Conservation (phyloP, 2,888 invertebrate genomes). For the Zelleria hepariella region DNA sequence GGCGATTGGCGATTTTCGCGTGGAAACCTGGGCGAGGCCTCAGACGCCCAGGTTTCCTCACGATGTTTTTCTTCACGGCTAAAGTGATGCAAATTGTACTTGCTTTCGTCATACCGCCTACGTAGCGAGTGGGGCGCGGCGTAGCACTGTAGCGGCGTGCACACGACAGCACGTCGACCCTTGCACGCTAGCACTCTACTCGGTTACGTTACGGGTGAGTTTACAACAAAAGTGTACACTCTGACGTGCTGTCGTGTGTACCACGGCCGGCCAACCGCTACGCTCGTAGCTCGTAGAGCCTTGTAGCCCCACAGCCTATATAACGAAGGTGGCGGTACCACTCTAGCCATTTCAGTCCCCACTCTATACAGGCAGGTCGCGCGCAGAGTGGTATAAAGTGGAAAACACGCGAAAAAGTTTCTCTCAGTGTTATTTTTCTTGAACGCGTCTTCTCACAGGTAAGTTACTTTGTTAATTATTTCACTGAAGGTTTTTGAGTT, state of each 20-base stretch:
- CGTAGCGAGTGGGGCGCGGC: slow-evolving; percentile 46
- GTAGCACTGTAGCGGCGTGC: slow-evolving; percentile 34
- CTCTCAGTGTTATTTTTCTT: not conserved
- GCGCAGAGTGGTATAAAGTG: not conserved
- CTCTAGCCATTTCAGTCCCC: slow-evolving; percentile 43
- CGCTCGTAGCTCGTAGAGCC: slow-evolving; percentile 17
- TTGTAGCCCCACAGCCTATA: slow-evolving; percentile 26
- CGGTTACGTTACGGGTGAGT: no score
- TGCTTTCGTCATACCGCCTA: slow-evolving; percentile 40
- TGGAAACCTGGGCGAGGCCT: no score
- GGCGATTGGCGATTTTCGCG: no score
- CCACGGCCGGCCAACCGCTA: slow-evolving; percentile 52
- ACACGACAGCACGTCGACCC: no score
- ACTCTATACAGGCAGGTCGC: slow-evolving; percentile 27
- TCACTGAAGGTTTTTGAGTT: no score
- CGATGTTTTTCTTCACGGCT: no score
- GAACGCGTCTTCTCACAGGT: not conserved
- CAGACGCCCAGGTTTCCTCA: no score
- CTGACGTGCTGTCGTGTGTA: no score
- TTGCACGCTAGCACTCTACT: no score
- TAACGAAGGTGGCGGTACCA: slow-evolving; percentile 29
- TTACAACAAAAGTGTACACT: no score
- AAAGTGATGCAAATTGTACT: slow-evolving; percentile 32
- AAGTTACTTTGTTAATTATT: not conserved
- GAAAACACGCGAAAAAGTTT: not conserved